Evolutionary conservation across 2,797 vertebrate species (phyloP).

Genomic region (Pogoniulus pusillus): DNA sequence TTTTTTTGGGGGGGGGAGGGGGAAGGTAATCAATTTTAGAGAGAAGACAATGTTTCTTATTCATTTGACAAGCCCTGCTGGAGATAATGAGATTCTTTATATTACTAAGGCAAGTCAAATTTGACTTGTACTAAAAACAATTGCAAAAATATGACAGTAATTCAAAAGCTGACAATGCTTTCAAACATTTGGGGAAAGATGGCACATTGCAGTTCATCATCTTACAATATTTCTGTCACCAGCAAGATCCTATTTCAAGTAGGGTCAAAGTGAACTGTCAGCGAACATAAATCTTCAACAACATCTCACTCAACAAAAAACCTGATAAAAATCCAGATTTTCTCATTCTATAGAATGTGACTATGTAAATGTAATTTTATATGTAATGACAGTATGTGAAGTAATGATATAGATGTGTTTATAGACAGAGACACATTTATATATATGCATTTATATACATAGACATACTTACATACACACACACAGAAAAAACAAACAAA

Average conservation of each 20-base stretch:
- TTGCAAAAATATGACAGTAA: slow-evolving; percentile 52
- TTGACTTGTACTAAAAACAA: slow-evolving; percentile 60
- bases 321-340: not conserved
- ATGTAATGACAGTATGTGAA: not conserved
- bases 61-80: slow-evolving; percentile 36
- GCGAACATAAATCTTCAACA: not conserved
- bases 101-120: slow-evolving; percentile 38
- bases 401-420: not conserved
- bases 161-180: slow-evolving; percentile 60
- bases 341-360: not conserved
- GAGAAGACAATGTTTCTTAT: slow-evolving; percentile 54
- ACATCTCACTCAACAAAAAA: not conserved
- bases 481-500: not conserved
- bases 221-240: slow-evolving; percentile 45
- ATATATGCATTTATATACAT: too few relatives aligned
- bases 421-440: too few relatives aligned
- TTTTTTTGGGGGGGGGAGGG: not conserved
- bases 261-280: slow-evolving; percentile 38
- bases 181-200: slow-evolving; percentile 52
- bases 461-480: not conserved
- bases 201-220: not conserved
- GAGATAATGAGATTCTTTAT: slow-evolving; percentile 56
- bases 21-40: slow-evolving; percentile 3
- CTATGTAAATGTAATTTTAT: not conserved
- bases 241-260: slow-evolving; percentile 13